These are phyloP conservation scores for Carlito syrichta DNA, from an alignment of 2,113 vertebrate genomes.

Conservation along the genomic window DNA sequence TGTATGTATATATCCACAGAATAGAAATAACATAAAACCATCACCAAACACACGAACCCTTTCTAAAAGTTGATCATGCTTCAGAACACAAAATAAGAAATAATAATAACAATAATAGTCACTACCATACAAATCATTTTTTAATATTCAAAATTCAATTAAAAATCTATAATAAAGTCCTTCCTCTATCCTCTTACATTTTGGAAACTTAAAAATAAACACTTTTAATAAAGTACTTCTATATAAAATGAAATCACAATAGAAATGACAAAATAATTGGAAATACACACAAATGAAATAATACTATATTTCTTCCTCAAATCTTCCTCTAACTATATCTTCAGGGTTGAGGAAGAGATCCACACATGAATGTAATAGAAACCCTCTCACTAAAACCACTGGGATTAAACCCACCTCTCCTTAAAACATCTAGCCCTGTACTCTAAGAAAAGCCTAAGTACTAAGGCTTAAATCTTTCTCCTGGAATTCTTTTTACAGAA, in stretches of 20 bases:
- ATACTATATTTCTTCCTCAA: not conserved
- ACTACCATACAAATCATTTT: not conserved
- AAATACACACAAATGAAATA: not conserved
- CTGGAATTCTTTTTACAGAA: not conserved
- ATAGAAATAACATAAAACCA: not conserved
- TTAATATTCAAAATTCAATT: not conserved
- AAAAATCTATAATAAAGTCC: not conserved
- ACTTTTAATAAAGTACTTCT: not conserved
- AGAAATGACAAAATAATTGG: not conserved
- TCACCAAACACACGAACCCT: not conserved
- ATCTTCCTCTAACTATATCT: not conserved
- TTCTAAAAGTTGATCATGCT: not conserved
- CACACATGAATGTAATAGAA: not conserved
- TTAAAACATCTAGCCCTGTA: not conserved
- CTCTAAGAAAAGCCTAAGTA: not conserved
- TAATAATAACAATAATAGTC: not conserved
- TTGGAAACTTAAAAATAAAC: not conserved
- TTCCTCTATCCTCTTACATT: not conserved
- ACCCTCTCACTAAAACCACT: not conserved
- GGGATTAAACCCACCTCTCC: not conserved
- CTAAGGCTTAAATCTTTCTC: not conserved
- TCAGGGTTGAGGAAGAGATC: not conserved
- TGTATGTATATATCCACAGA: not conserved
- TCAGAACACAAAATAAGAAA: not conserved
- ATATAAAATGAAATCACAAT: not conserved